Conservation (phyloP, 2,888 invertebrate species). For the Drosophila anomalata region DNA sequence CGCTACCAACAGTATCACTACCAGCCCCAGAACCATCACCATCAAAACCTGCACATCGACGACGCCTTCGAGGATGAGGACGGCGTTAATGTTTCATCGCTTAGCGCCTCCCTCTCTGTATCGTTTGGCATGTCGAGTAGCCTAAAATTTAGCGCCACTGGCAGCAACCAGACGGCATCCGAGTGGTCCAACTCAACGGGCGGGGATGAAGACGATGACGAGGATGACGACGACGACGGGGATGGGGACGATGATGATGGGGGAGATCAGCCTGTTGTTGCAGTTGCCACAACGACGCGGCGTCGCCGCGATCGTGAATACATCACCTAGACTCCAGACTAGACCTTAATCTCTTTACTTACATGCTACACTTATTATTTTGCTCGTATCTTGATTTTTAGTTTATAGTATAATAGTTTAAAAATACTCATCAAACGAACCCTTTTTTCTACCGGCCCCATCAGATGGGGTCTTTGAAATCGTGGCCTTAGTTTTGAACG, state of each 20-base stretch:
- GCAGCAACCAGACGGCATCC: constrained; percentile 74
- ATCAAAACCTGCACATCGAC: constrained; percentile 50
- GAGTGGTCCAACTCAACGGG: constrained; percentile 79
- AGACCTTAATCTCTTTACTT: constrained; percentile 15
- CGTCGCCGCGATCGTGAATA: constrained; percentile 72
- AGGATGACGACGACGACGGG: constrained; percentile 42
- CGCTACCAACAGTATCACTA: constrained; percentile 61
- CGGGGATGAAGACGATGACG: constrained; percentile 64
- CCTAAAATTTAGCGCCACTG: constrained; percentile 76
- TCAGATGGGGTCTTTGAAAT: constrained; percentile 57
- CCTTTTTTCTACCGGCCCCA: constrained; percentile 53
- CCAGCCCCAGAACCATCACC: constrained; percentile 53
- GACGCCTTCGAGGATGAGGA: constrained; percentile 63
- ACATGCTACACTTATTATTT: constrained; percentile 25
- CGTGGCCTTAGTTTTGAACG: constrained; percentile 68
- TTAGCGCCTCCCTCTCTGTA: constrained; percentile 78
- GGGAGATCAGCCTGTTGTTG: constrained; percentile 50
- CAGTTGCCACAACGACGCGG: constrained; percentile 53
- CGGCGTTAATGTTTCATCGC: constrained; percentile 71
- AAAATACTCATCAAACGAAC: constrained; percentile 61
- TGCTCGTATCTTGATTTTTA: constrained; percentile 19
- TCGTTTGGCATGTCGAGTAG: constrained; percentile 80
- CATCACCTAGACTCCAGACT: constrained; percentile 71
- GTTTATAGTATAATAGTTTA: constrained; percentile 17
- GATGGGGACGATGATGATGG: constrained; percentile 44